Evolutionary conservation across 2,113 vertebrate genomes (phyloP), one percentile per base, ranked within the genome.

Genomic region (Baryphthengus martii): DNA sequence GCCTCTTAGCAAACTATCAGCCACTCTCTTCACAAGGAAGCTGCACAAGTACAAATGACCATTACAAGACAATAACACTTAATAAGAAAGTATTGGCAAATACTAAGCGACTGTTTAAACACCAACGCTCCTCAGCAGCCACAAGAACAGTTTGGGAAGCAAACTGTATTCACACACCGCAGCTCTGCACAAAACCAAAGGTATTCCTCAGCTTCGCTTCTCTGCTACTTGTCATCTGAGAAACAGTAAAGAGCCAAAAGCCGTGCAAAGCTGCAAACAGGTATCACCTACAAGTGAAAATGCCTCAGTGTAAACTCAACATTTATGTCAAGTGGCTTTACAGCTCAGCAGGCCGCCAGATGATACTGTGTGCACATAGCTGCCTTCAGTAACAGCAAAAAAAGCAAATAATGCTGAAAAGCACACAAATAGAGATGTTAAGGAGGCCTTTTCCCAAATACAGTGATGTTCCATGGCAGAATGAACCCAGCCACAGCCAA

Each of bases 321-420:
- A 61, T 31, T 6, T 3, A 79, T 79, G 72, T 66, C 44, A 73
- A 79, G 77, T 73, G 39, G 56, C 67, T 96, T 93, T 83, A 73
- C 66, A 81, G 83, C 82, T 92, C 79, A 73, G 66, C 70, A 89
- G 76, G 17, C 28, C 58, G 83, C 85, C 80, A 96, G 94, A 93
- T 92, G 91, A 85, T 96, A 17, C 75, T 23, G 29, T 44, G 61
- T 33, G 58, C 59, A 65, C 73, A 59, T 49, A 87, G 84, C 59
- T 92, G 83, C 39, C 93, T 83, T 62, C 76, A 52, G 2, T 19
- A 84, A n/a, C 1, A 8, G 9, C 80, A 71, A 85, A 93, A 85
- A 93, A 92, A 86, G 72, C 47, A 88, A 95, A 49, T 47, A n/a
- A 56, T 11, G 28, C 44, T 52, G 65, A 50, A 71, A 90, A 91